Conservation (phyloP, 2,113 vertebrate genomes). For the Cryptotis parvus region DNA sequence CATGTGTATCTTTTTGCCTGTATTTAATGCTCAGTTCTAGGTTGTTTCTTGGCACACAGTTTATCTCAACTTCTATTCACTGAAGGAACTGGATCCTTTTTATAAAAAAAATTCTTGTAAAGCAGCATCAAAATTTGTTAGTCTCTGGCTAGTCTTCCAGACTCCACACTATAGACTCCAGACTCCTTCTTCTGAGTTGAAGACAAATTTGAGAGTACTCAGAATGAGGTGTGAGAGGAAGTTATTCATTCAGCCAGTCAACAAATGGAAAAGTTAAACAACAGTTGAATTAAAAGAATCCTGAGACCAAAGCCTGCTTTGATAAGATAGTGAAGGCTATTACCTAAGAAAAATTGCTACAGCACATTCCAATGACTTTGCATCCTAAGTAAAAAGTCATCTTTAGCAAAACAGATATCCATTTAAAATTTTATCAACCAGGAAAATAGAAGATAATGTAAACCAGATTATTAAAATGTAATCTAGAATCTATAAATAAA, state of each 20-base stretch:
- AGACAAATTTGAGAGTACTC: slow-evolving; percentile 44
- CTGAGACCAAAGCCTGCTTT: slow-evolving; percentile 53
- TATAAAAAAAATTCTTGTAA: slow-evolving; percentile 8
- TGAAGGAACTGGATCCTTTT: not conserved
- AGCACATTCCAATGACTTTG: slow-evolving; percentile 41
- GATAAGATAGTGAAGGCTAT: slow-evolving; percentile 74
- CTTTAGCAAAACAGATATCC: slow-evolving; percentile 70
- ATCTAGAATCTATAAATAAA: slow-evolving; percentile 58
- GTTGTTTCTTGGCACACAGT: not conserved
- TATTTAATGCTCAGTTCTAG: too few relatives aligned
- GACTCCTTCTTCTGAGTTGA: slow-evolving; percentile 14
- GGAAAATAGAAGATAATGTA: slow-evolving; percentile 59
- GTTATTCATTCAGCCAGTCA: slow-evolving; percentile 61
- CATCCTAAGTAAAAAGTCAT: slow-evolving; percentile 57
- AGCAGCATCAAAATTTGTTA: slow-evolving; percentile 42
- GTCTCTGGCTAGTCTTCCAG: not conserved
- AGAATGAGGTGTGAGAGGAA: not conserved
- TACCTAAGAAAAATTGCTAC: slow-evolving; percentile 72
- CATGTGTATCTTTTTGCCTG: too few relatives aligned
- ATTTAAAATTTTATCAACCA: slow-evolving; percentile 76
- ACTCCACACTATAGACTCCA: not conserved
- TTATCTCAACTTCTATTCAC: not conserved
- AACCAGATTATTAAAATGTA: slow-evolving; percentile 65
- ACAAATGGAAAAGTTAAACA: slow-evolving; percentile 56
- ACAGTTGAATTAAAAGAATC: slow-evolving; percentile 51